These are phyloP conservation scores for Acomys russatus DNA, from an alignment of 2,797 vertebrate species.

Conservation along the genomic window DNA sequence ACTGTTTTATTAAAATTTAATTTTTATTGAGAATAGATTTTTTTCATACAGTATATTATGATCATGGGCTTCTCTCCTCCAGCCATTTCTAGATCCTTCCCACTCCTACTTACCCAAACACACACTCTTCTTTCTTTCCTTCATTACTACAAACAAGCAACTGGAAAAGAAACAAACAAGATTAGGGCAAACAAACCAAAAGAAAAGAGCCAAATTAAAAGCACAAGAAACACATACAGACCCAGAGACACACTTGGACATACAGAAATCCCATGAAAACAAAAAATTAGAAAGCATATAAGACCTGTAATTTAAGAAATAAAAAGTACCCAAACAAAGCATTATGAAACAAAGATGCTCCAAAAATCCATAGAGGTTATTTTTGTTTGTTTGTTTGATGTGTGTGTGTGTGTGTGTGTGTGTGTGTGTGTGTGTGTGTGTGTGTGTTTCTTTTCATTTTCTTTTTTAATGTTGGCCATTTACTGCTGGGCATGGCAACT, in stretches of 20 bases:
- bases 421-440: too few species aligned
- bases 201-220: not conserved
- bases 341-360: not conserved
- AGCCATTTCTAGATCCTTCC: not conserved
- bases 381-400: not conserved
- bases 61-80: not conserved
- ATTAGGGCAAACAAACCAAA: not conserved
- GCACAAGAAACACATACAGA: not conserved
- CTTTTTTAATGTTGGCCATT: not conserved
- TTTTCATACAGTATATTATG: not conserved
- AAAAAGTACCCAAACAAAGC: not conserved
- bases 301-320: not conserved
- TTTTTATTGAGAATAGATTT: not conserved
- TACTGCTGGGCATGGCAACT: not conserved
- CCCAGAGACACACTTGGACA: not conserved
- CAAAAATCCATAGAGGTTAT: not conserved
- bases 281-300: not conserved
- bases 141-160: not conserved
- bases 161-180: not conserved
- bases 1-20: not conserved
- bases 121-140: not conserved
- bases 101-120: not conserved
- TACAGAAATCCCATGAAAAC: not conserved
- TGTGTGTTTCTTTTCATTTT: too few species aligned
- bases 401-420: too few species aligned